A percentile compares a stretch with the other conserved stretches of the same genome.
Conservation (phyloP, 2,888 invertebrate species). For the Netelia inedita region DNA sequence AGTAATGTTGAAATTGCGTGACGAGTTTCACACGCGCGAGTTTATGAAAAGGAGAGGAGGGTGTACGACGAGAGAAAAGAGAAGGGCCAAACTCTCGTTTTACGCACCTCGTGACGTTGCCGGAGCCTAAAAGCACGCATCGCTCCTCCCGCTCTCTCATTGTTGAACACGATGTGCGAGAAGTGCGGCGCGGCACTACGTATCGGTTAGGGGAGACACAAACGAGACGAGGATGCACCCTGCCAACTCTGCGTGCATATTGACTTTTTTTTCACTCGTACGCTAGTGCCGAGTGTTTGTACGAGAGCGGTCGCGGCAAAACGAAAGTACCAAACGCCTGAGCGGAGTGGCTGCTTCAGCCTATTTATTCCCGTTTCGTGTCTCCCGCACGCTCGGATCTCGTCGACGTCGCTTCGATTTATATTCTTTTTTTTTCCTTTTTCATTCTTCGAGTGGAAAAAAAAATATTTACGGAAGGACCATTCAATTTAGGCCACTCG, state of each 20-base stretch:
- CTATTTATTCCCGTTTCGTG: constrained; percentile 46
- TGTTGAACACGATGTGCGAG: constrained; percentile 57
- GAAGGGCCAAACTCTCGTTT: constrained; percentile 38
- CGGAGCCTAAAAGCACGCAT: constrained; percentile 47
- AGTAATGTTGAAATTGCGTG: constrained; percentile 55
- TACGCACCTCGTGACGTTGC: constrained; percentile 47
- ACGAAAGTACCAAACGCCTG: constrained; percentile 37
- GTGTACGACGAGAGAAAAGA: constrained; percentile 14
- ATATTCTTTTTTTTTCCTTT: neutral
- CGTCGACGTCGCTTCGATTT: constrained; percentile 42
- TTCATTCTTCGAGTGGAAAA: constrained; percentile 53
- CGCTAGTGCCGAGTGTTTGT: neutral
- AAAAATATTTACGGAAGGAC: constrained; percentile 63
- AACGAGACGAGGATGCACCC: constrained; percentile 56
- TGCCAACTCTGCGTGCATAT: constrained; percentile 29
- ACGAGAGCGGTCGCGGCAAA: constrained; percentile 11
- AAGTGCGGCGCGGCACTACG: constrained; percentile 4
- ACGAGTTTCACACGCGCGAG: constrained; percentile 58
- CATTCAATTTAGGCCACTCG: constrained; percentile 48
- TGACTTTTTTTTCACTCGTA: too few relatives aligned
- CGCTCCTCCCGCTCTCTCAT: constrained; percentile 52
- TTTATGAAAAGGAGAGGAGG: neutral
- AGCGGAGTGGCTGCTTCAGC: constrained; percentile 40
- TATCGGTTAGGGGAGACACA: constrained; percentile 15
- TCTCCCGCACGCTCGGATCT: neutral